Evolutionary conservation across 2,797 vertebrate species (phyloP).

Genomic region (Macroramphosus scolopax): DNA sequence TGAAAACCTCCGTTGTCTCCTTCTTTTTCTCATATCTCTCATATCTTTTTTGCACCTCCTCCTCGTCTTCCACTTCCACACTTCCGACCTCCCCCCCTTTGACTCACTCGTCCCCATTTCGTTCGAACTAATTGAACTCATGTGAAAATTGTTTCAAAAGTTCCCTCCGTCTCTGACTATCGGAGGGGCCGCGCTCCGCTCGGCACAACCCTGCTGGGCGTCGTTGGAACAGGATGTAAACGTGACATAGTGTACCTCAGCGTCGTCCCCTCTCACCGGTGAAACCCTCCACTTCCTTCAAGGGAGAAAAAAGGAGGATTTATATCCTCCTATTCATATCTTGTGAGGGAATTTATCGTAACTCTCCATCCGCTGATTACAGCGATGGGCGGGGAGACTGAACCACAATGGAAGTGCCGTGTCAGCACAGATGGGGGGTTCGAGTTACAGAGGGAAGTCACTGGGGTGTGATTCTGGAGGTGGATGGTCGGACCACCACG

Average conservation of each 20-base stretch:
- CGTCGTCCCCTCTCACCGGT: conserved; percentile 9
- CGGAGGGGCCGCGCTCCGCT: neutral
- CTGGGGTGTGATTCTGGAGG: conserved; percentile 31
- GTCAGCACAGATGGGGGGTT: conserved; percentile 49
- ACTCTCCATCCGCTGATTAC: conserved; percentile 14
- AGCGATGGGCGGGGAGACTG: conserved; percentile 19
- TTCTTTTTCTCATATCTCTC: no score
- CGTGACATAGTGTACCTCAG: conserved; percentile 25
- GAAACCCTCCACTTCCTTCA: conserved; percentile 19
- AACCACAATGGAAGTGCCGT: conserved; percentile 29
- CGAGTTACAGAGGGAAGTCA: no score
- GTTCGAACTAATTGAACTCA: no score
- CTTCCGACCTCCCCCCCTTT: conserved; percentile 26
- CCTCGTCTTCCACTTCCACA: conserved; percentile 24
- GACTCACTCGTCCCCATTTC: no score
- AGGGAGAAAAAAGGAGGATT: neutral
- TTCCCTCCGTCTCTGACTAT: conserved; percentile 34
- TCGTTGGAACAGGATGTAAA: conserved; percentile 40
- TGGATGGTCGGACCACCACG: conserved; percentile 17
- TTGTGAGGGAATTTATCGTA: neutral
- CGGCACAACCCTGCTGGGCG: conserved; percentile 25
- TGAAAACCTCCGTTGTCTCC: conserved; percentile 55
- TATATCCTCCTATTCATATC: conserved; percentile 10
- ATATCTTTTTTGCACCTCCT: conserved; percentile 28
- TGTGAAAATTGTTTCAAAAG: no score